Conservation (phyloP, 2,888 invertebrate genomes). For the Nemotelus pantherinus region DNA sequence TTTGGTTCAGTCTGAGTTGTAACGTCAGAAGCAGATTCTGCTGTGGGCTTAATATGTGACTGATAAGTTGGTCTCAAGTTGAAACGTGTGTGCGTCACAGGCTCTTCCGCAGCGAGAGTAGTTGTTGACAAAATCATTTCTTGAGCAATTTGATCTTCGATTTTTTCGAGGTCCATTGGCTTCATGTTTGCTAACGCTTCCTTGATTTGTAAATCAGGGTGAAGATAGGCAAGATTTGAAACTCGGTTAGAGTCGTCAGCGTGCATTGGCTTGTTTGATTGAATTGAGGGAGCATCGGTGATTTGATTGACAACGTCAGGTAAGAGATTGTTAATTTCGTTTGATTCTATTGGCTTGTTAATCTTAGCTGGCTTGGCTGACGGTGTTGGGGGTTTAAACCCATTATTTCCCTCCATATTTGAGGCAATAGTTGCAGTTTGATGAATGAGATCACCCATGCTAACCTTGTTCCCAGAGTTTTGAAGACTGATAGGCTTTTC, state of each 20-base stretch:
- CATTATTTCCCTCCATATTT: slow-evolving; percentile 59
- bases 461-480: slow-evolving; percentile 57
- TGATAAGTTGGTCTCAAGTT: slow-evolving; percentile 32
- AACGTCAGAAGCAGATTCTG: neutral
- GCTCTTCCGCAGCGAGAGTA: slow-evolving; percentile 11
- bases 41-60: slow-evolving; percentile 16
- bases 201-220: slow-evolving; percentile 55
- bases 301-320: slow-evolving; percentile 63
- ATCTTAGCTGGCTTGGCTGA: slow-evolving; percentile 48
- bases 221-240: slow-evolving; percentile 60
- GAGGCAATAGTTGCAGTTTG: slow-evolving; percentile 64
- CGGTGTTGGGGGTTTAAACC: slow-evolving; percentile 49
- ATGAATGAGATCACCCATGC: slow-evolving; percentile 61
- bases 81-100: slow-evolving; percentile 30
- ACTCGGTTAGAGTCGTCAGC: slow-evolving; percentile 54
- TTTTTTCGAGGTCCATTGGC: slow-evolving; percentile 46
- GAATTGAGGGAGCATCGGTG: slow-evolving; percentile 49
- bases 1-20: slow-evolving; percentile 30
- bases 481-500: neutral
- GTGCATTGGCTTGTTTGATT: neutral
- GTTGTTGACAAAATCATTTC: neutral
- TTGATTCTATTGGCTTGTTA: slow-evolving; percentile 58
- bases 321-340: slow-evolving; percentile 61
- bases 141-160: slow-evolving; percentile 42
- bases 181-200: slow-evolving; percentile 46